These are phyloP conservation scores for Rousettus madagascariensis DNA, from an alignment of 2,797 vertebrate genomes.

Conservation along the genomic window DNA sequence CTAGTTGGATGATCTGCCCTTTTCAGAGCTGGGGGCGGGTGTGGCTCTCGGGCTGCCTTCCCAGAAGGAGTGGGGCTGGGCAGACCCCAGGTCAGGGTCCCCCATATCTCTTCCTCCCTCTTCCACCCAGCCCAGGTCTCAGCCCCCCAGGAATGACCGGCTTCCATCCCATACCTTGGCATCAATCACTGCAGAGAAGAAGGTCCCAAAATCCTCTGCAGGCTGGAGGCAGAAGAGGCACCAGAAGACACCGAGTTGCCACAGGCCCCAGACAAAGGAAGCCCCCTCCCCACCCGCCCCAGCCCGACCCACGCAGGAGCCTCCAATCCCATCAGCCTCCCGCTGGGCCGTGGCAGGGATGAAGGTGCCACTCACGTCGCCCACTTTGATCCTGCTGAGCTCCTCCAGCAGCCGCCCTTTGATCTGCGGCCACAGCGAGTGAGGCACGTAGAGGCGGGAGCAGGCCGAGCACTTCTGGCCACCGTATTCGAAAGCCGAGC, in stretches of 20 bases:
- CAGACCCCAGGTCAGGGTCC: accelerated
- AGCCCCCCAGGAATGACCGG: accelerated
- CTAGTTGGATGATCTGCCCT: background rate
- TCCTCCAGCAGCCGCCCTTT: constrained; percentile 89
- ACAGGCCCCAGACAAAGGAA: background rate
- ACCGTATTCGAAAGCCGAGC: constrained; percentile 95
- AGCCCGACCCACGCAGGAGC: constrained; percentile 63
- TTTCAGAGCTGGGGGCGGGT: background rate
- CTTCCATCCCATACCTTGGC: constrained; percentile 91
- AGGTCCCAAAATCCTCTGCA: constrained; percentile 90
- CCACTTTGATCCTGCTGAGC: constrained; percentile 90
- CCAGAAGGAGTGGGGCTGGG: background rate
- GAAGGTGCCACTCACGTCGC: constrained; percentile 89
- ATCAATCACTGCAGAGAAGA: constrained; percentile 96
- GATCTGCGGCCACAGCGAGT: constrained; percentile 92
- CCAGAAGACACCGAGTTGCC: background rate
- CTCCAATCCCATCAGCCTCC: constrained; percentile 84
- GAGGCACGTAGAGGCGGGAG: constrained; percentile 94
- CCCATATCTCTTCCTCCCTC: background rate
- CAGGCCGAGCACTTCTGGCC: constrained; percentile 98
- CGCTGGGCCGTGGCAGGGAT: constrained; percentile 64
- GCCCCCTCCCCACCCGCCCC: background rate
- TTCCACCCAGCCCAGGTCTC: background rate
- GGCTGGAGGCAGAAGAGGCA: constrained; percentile 84
- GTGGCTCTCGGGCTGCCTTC: background rate